A percentile compares a stretch with the other conserved stretches of the same genome.
phyloP scores from a whole-genome alignment of 2,888 invertebrate species.

The Helobdella robusta region DNA sequence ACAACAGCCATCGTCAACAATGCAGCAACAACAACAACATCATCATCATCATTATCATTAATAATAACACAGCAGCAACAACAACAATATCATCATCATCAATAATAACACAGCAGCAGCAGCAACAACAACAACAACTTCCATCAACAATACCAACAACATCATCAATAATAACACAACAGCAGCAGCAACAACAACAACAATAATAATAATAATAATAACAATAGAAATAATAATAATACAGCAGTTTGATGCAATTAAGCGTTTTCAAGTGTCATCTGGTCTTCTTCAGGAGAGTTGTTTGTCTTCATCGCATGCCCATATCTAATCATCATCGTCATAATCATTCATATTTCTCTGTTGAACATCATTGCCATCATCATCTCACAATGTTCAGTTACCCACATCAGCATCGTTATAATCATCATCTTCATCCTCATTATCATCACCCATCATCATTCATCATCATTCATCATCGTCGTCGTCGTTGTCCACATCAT shows the following conservation, averaged over 20 bases:
- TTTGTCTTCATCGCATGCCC: too few relatives aligned
- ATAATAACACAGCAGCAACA: too few relatives aligned
- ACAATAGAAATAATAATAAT: slow-evolving; percentile 14
- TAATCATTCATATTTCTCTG: not conserved
- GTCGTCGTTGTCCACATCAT: not conserved
- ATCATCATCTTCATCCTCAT: slow-evolving; percentile 13
- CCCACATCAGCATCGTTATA: slow-evolving; percentile 11
- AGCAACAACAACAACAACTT: too few relatives aligned
- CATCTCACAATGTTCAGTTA: not conserved
- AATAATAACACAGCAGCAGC: too few relatives aligned
- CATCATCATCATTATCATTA: too few relatives aligned
- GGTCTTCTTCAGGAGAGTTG: too few relatives aligned
- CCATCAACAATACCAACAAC: not conserved
- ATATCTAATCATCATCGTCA: not conserved
- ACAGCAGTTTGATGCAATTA: too few relatives aligned
- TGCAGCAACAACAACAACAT: too few relatives aligned
- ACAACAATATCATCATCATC: too few relatives aligned
- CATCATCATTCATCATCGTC: not conserved
- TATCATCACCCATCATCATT: not conserved
- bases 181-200: slow-evolving; percentile 5
- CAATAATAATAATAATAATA: slow-evolving; percentile 18
- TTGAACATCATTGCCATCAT: not conserved
- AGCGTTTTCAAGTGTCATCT: too few relatives aligned
- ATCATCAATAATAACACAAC: not conserved
- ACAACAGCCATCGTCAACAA: too few relatives aligned